phyloP scores from a whole-genome alignment of 1,140 invertebrate genomes.

The Drosophila teissieri region DNA sequence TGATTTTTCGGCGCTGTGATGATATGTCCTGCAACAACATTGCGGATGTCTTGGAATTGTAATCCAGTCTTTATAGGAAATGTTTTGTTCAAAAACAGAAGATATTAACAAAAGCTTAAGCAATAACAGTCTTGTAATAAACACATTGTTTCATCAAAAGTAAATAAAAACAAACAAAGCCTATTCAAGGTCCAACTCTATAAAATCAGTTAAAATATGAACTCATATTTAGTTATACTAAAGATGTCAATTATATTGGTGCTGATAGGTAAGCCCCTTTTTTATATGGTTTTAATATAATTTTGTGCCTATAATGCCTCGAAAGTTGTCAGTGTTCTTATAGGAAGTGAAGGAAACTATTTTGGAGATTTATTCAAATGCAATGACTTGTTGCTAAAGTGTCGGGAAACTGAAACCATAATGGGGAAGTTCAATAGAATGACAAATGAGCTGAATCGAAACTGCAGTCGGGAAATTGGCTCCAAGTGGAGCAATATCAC shows the following conservation, averaged over 20 bases:
- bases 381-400: constrained; percentile 33
- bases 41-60: constrained; percentile 16
- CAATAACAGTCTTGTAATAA: neutral
- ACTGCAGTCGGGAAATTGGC: constrained; percentile 25
- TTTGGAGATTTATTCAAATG: constrained; percentile 29
- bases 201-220: no score
- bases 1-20: constrained; percentile 26
- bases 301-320: no score
- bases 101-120: neutral
- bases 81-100: neutral
- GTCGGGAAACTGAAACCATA: constrained; percentile 16
- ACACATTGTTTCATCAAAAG: neutral
- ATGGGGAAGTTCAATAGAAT: constrained; percentile 18
- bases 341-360: neutral
- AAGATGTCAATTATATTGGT: constrained; percentile 14
- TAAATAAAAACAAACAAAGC: neutral
- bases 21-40: constrained; percentile 38
- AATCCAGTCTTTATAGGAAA: neutral
- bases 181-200: no score
- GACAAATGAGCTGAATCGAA: constrained; percentile 3
- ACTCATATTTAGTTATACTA: constrained; percentile 3
- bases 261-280: constrained; percentile 20
- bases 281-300: neutral
- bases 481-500: constrained; percentile 32
- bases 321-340: constrained; percentile 16